Conservation (phyloP, 2,797 vertebrate species). For the Spinus olivaceus region DNA sequence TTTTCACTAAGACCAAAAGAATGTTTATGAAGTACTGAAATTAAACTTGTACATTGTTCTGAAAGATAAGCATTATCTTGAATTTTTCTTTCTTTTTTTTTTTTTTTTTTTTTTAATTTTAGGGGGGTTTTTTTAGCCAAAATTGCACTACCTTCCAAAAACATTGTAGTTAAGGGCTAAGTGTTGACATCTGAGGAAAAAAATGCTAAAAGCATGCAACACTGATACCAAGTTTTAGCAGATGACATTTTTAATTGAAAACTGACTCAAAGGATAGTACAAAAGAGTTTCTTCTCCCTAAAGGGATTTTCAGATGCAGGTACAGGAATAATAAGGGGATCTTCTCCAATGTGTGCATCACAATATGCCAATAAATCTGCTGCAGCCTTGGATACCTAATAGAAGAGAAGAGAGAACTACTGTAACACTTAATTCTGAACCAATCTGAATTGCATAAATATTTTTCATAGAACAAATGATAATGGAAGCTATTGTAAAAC, state of each 20-base stretch:
- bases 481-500: background rate
- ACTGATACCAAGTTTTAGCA: background rate
- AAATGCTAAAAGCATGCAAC: slow-evolving; percentile 60
- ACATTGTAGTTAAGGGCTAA: background rate
- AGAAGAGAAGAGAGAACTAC: slow-evolving; percentile 19
- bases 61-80: background rate
- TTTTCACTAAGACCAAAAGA: background rate
- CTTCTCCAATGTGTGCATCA: slow-evolving; percentile 93
- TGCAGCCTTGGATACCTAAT: slow-evolving; percentile 94
- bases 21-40: slow-evolving; percentile 5
- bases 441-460: background rate
- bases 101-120: background rate
- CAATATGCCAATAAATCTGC: slow-evolving; percentile 98
- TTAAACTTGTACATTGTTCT: background rate
- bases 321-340: slow-evolving; percentile 95
- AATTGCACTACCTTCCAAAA: slow-evolving; percentile 39
- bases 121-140: background rate
- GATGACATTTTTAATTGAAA: slow-evolving; percentile 20
- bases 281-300: slow-evolving; percentile 99
- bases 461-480: background rate
- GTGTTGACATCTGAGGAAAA: background rate
- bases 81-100: background rate
- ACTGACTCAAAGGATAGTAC: slow-evolving; percentile 90
- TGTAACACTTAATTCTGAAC: background rate
- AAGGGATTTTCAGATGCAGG: slow-evolving; percentile 98